A percentile compares a stretch with the other conserved stretches of the same genome.
Conservation (phyloP, 2,113 vertebrate species). For the Oenanthe melanoleuca region DNA sequence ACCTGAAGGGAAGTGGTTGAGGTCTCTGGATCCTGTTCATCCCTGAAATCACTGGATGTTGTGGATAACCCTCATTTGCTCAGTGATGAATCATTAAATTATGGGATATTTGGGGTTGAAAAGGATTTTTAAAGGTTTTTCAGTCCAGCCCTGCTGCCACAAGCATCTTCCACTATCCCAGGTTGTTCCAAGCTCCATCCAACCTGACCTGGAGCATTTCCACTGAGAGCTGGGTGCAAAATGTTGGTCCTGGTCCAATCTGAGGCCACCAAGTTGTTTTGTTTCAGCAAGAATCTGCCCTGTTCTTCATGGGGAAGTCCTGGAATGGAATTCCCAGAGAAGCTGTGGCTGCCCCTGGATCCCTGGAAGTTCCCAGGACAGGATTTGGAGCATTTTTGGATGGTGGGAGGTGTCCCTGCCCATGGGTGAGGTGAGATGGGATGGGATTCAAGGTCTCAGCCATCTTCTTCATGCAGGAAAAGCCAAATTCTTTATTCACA, state of each 20-base stretch:
- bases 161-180: neutral
- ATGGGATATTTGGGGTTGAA: neutral
- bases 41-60: neutral
- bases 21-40: neutral
- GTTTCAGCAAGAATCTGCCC: neutral
- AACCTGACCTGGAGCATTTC: neutral
- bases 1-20: neutral
- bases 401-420: fast-evolving
- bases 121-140: neutral
- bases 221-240: neutral
- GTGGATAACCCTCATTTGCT: fast-evolving
- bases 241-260: neutral
- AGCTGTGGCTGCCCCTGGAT: neutral
- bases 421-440: too few species aligned
- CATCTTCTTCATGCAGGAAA: too few species aligned
- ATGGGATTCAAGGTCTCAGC: neutral
- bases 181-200: neutral
- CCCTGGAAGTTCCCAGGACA: fast-evolving
- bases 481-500: too few species aligned
- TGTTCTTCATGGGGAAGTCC: fast-evolving
- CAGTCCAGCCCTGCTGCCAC: neutral
- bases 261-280: neutral
- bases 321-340: fast-evolving
- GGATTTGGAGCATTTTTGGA: neutral
- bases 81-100: neutral